phyloP scores from a whole-genome alignment of 1,140 invertebrate genomes.

The Drosophila pallidifrons region DNA sequence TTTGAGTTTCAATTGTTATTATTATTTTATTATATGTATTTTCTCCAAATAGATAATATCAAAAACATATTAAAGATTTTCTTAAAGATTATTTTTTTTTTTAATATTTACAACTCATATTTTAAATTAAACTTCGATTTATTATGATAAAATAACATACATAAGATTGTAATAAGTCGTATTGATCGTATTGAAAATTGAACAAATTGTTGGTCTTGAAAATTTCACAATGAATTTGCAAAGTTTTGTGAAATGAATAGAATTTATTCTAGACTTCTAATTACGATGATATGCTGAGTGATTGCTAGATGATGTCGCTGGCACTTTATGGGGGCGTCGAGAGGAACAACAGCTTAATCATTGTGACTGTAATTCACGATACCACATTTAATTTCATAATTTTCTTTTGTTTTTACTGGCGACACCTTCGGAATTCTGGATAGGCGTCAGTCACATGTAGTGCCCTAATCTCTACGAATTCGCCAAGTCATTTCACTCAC shows the following conservation, averaged over 20 bases:
- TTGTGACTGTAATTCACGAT: constrained; percentile 25
- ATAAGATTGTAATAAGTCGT: no score
- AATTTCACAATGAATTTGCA: neutral
- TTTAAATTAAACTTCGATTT: no score
- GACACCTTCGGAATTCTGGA: constrained; percentile 3
- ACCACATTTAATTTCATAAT: constrained; percentile 27
- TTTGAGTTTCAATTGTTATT: no score
- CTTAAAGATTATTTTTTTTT: no score
- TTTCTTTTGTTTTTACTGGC: neutral
- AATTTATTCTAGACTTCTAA: constrained; percentile 10
- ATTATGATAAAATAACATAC: no score
- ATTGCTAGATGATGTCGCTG: neutral
- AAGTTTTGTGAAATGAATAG: constrained; percentile 7
- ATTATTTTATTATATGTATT: no score
- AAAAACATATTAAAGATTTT: no score
- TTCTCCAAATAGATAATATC: no score
- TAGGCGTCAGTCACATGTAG: constrained; percentile 36
- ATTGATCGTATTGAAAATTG: no score
- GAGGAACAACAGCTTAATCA: constrained; percentile 16
- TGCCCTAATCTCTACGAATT: constrained; percentile 26
- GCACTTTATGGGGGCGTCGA: no score
- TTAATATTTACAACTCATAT: no score
- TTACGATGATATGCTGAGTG: neutral
- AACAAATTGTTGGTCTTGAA: neutral
- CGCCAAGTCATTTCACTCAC: constrained; percentile 30